Base-by-base conservation (phyloP, 2,888 invertebrate species). In the Macrophya annulata region DNA sequence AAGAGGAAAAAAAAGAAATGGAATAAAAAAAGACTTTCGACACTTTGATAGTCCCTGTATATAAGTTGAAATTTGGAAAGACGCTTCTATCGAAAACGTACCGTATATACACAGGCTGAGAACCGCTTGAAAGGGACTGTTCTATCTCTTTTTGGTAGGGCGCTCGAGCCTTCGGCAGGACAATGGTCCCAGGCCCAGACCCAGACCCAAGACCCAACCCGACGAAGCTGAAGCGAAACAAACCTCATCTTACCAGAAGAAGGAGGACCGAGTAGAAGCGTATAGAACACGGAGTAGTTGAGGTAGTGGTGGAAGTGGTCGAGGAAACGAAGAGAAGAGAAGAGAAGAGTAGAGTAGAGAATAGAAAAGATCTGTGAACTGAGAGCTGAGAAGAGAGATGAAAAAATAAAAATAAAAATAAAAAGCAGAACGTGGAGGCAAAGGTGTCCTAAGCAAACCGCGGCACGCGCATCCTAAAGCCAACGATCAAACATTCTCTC, bases 401-500 rank as follows among this genome's bases (percentile, higher is more conserved):
- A n/a, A 43, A 55, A 77, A 5, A 31, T 21, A 40, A 59, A 43
- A 40, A 62, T 25, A 45, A 65, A 81, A 65, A 81, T 43, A 4
- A 45, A 43, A 59, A 68, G 68, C 48, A 62, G 43, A 86, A 88
- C 88, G 87, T 88, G 86, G 87, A 86, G 85, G 88, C 84, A 76
- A 76, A 87, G 87, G 88, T 86, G 88, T 87, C 87, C 87, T 88
- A 87, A 88, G 87, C 88, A 89, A 89, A 89, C 89, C 85, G 86
- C 86, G 89, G 89, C 89, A 89, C 89, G 89, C 87, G 89, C 86
- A 86, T 86, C 65, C 86, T 84, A 85, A 88, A 87, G 87, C 86
- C 81, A 65, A 85, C 77, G 81, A 85, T 77, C 85, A 85, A 85
- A 85, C 82, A 85, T 85, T 79, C 82, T 55, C 71, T 48, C 65